Conservation (phyloP, 1,140 invertebrate genomes). For the Portunus trituberculatus region DNA sequence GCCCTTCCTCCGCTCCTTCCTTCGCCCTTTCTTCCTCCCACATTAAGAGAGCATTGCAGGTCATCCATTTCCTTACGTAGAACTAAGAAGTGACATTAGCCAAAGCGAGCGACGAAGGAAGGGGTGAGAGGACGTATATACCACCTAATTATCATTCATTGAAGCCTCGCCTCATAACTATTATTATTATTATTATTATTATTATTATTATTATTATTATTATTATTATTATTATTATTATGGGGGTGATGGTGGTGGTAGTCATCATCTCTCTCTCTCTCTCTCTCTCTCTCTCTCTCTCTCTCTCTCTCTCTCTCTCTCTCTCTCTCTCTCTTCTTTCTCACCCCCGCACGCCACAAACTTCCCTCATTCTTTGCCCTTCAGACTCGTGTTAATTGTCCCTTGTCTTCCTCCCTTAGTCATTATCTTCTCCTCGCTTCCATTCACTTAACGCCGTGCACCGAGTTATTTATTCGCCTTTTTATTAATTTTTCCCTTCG, state of each 20-base stretch:
- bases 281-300: neutral
- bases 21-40: neutral
- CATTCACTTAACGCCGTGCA: constrained; percentile 6
- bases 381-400: constrained; percentile 4
- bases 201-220: constrained; percentile 18
- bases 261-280: neutral
- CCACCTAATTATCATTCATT: neutral
- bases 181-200: constrained; percentile 26
- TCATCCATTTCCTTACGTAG: neutral
- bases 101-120: neutral
- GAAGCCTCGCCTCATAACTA: neutral
- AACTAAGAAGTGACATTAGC: neutral
- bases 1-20: neutral
- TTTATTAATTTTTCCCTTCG: neutral
- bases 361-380: constrained; percentile 10
- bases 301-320: too few relatives aligned
- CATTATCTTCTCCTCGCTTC: constrained; percentile 21
- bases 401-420: constrained; percentile 20
- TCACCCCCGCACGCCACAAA: neutral
- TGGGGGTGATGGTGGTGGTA: neutral
- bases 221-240: constrained; percentile 26
- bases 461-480: neutral
- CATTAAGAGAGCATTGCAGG: neutral
- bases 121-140: neutral
- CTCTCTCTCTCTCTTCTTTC: neutral